phyloP scores from a whole-genome alignment of 2,797 vertebrate genomes.

The Cirrhinus mrigala region DNA sequence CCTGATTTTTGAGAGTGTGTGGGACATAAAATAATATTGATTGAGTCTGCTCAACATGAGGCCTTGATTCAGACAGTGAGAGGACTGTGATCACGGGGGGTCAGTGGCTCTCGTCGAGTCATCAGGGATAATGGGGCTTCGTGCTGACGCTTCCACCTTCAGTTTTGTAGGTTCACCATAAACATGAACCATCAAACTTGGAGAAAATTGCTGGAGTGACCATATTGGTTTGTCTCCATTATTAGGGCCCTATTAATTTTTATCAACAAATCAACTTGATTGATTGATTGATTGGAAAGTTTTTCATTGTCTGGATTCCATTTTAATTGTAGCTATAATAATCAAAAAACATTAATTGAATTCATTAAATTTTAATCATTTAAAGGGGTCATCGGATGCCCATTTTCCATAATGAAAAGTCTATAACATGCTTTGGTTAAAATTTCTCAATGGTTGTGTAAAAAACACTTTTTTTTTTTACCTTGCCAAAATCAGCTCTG shows the following conservation, averaged over 20 bases:
- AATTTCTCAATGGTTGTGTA: too few species aligned
- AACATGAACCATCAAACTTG: background rate
- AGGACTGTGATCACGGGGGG: conserved; percentile 28
- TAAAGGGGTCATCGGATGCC: too few species aligned
- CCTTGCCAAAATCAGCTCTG: too few species aligned
- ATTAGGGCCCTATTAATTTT: background rate
- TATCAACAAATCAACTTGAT: too few species aligned
- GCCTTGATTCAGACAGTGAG: conserved; percentile 48
- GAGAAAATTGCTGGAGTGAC: background rate
- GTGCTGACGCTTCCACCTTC: background rate
- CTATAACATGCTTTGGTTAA: too few species aligned
- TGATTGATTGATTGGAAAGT: too few species aligned
- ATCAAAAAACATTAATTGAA: background rate
- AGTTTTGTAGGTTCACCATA: background rate
- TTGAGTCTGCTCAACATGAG: conserved; percentile 44
- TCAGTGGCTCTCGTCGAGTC: background rate
- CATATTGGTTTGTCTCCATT: background rate
- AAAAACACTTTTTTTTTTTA: too few species aligned
- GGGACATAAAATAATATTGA: conserved; percentile 57
- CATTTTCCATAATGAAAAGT: too few species aligned
- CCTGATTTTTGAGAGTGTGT: conserved; percentile 54
- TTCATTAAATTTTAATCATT: background rate
- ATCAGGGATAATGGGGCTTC: background rate
- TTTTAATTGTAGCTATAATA: background rate
- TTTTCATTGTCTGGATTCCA: background rate